Evolutionary conservation across 2,113 vertebrate genomes (phyloP).

Genomic region (Gallinago undulata): DNA sequence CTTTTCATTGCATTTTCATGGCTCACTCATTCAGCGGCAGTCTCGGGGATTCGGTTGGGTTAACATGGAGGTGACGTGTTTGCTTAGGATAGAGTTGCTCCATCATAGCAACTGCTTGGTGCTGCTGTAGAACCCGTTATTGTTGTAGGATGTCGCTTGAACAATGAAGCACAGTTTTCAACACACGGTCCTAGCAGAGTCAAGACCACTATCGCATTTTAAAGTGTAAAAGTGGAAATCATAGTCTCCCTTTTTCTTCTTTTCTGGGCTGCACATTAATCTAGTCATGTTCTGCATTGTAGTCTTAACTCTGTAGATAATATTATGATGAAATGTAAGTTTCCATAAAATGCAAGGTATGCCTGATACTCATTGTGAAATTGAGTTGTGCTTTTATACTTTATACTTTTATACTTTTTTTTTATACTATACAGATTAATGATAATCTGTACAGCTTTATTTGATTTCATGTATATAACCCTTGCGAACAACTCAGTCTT

Average conservation of each 20-base stretch:
- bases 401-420: no score
- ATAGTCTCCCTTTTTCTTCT: not conserved
- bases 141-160: not conserved
- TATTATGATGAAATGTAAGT: not conserved
- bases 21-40: constrained; percentile 9
- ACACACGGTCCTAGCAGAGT: not conserved
- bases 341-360: not conserved
- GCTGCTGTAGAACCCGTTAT: not conserved
- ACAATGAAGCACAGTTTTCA: not conserved
- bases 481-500: not conserved
- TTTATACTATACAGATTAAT: not conserved
- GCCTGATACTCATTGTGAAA: not conserved
- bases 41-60: constrained; percentile 54
- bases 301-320: not conserved
- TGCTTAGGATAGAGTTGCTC: not conserved
- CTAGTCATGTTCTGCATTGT: not conserved
- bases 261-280: not conserved
- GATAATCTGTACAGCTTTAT: not conserved
- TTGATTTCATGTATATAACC: not conserved
- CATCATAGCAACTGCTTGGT: not conserved
- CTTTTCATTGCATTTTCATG: not conserved
- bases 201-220: not conserved
- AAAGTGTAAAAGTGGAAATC: not conserved
- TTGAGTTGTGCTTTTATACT: not conserved
- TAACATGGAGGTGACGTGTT: constrained; percentile 60